Evolutionary conservation across 2,888 invertebrate species (phyloP).

Genomic region (Nemotelus pantherinus): DNA sequence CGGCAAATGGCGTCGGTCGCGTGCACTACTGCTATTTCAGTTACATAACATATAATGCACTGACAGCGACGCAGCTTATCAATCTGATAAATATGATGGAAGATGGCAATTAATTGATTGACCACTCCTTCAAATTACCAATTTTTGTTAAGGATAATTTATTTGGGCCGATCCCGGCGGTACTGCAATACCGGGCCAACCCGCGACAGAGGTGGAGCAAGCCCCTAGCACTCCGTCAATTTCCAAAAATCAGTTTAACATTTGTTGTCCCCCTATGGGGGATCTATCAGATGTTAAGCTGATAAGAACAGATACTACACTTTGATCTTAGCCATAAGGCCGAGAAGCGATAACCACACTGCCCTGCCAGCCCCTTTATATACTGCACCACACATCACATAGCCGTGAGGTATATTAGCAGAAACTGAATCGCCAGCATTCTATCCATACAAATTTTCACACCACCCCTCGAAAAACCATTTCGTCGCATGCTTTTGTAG

Average conservation of each 20-base stretch:
- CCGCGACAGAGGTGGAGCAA: conserved; percentile 74
- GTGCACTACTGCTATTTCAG: too few relatives aligned
- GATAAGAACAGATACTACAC: conserved; percentile 76
- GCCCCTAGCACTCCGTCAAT: conserved; percentile 69
- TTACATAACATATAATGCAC: too few relatives aligned
- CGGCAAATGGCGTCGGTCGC: too few relatives aligned
- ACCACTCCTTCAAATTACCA: neutral
- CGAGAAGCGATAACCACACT: conserved; percentile 66
- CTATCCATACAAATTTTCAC: too few relatives aligned
- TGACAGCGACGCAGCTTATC: too few relatives aligned
- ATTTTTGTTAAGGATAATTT: conserved; percentile 39
- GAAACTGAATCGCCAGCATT: too few relatives aligned
- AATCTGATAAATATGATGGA: too few relatives aligned
- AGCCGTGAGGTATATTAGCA: neutral
- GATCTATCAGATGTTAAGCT: conserved; percentile 76
- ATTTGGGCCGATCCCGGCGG: conserved; percentile 68
- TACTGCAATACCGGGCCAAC: conserved; percentile 77
- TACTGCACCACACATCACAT: neutral
- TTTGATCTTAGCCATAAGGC: conserved; percentile 71
- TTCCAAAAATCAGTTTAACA: conserved; percentile 71
- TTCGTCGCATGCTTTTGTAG: too few relatives aligned
- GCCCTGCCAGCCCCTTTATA: neutral
- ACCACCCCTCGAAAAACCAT: too few relatives aligned
- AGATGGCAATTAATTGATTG: too few relatives aligned
- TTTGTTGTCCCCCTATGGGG: conserved; percentile 67